Conservation (phyloP, 2,888 invertebrate species). For the Campopleginae sp. region DNA sequence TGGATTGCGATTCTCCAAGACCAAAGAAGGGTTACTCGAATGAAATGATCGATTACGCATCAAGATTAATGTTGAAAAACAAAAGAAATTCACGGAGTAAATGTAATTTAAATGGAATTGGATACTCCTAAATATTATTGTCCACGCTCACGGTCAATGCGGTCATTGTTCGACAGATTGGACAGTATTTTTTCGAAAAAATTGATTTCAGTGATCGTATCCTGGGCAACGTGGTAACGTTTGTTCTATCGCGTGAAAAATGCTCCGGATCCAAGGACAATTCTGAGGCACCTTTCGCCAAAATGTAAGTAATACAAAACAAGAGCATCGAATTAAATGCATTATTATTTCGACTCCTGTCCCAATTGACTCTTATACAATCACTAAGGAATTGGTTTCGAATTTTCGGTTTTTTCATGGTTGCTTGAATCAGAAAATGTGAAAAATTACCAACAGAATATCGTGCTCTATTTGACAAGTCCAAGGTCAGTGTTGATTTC, state of each 20-base stretch:
- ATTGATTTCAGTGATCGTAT: slow-evolving; percentile 47
- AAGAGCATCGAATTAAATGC: not conserved
- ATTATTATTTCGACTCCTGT: not conserved
- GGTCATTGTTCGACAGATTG: not conserved
- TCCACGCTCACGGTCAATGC: not conserved
- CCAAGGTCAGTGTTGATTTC: not conserved
- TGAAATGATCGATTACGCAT: not conserved
- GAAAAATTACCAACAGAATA: not conserved
- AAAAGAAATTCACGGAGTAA: not conserved
- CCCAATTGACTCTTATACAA: not conserved
- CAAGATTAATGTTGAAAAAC: not conserved
- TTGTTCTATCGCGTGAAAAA: slow-evolving; percentile 49
- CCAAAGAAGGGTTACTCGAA: not conserved
- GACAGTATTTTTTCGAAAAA: slow-evolving; percentile 11
- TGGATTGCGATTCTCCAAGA: not conserved
- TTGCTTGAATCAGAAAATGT: not conserved
- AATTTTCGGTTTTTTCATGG: no score
- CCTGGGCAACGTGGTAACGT: slow-evolving; percentile 61
- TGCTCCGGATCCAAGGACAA: not conserved
- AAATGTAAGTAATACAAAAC: slow-evolving; percentile 1
- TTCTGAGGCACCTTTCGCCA: slow-evolving; percentile 1
- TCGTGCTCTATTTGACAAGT: not conserved
- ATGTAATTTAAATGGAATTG: not conserved
- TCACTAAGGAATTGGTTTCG: not conserved
- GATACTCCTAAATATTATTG: not conserved